phyloP scores from a whole-genome alignment of 1,140 invertebrate species.

The Leptoteleia sp. region DNA sequence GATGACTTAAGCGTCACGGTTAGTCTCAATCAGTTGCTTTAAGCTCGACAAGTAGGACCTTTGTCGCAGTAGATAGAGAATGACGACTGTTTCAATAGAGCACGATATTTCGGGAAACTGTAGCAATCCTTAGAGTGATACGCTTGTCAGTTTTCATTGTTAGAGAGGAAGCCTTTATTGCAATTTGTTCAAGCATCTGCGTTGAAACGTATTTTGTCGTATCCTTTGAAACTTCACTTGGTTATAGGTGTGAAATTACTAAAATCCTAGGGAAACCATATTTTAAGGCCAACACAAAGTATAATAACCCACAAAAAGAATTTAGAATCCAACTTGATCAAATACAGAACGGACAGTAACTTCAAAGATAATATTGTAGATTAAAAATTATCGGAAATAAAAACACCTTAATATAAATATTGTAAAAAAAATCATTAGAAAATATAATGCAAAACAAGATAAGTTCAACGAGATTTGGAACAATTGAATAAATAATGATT shows the following conservation, averaged over 20 bases:
- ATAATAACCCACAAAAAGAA: too few relatives aligned
- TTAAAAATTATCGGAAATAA: too few relatives aligned
- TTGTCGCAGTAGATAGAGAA: constrained; percentile 31
- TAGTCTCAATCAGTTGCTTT: constrained; percentile 63
- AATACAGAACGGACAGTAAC: too few relatives aligned
- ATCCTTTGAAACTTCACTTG: not conserved
- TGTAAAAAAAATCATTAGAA: too few relatives aligned
- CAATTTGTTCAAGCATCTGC: constrained; percentile 17
- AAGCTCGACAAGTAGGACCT: constrained; percentile 30
- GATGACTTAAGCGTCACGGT: constrained; percentile 64
- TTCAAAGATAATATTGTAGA: too few relatives aligned
- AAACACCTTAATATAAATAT: too few relatives aligned
- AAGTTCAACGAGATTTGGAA: constrained; percentile 1
- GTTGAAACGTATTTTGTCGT: not conserved
- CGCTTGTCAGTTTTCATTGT: constrained; percentile 12
- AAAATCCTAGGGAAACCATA: too few relatives aligned
- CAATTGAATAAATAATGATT: constrained; percentile 10
- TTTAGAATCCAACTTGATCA: too few relatives aligned
- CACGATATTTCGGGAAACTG: constrained; percentile 27
- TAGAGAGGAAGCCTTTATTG: constrained; percentile 14
- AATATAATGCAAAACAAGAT: too few relatives aligned
- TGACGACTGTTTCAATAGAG: constrained; percentile 19
- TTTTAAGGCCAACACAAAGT: too few relatives aligned
- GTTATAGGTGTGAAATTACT: too few relatives aligned
- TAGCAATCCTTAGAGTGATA: constrained; percentile 16